Conservation (phyloP, 2,888 invertebrate species). For the Leucophora obtusa region DNA sequence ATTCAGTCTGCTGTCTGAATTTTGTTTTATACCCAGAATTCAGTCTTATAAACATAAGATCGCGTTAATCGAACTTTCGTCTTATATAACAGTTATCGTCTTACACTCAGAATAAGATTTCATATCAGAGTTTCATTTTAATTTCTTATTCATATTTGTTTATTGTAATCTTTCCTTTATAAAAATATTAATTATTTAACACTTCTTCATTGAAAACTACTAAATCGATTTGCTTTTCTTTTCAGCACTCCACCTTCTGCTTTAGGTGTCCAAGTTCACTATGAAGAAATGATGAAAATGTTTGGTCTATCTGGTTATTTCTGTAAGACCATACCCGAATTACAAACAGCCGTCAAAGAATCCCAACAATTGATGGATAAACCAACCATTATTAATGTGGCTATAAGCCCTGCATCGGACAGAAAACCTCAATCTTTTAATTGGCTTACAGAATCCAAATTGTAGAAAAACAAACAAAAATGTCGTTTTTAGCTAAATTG, state of each 20-base stretch:
- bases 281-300: constrained; percentile 94
- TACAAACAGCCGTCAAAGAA: constrained; percentile 84
- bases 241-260: constrained; percentile 91
- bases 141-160: too few relatives aligned
- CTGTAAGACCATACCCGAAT: constrained; percentile 87
- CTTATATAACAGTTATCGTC: neutral
- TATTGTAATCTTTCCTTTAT: too few relatives aligned
- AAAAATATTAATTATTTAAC: too few relatives aligned
- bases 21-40: neutral
- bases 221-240: constrained; percentile 46
- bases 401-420: constrained; percentile 92
- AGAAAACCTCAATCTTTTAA: constrained; percentile 94
- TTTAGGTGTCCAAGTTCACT: constrained; percentile 87
- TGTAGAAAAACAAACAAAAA: constrained; percentile 80
- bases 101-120: neutral
- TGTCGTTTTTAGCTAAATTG: neutral
- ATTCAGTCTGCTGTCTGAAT: too few relatives aligned
- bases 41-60: too few relatives aligned
- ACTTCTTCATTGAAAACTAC: too few relatives aligned
- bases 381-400: constrained; percentile 93
- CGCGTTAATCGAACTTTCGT: too few relatives aligned
- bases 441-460: constrained; percentile 95
- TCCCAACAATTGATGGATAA: constrained; percentile 85
- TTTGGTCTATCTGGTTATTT: constrained; percentile 90
- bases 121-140: too few relatives aligned